Evolutionary conservation across 2,113 vertebrate genomes (phyloP).

Genomic region (Amphilophus citrinellus): DNA sequence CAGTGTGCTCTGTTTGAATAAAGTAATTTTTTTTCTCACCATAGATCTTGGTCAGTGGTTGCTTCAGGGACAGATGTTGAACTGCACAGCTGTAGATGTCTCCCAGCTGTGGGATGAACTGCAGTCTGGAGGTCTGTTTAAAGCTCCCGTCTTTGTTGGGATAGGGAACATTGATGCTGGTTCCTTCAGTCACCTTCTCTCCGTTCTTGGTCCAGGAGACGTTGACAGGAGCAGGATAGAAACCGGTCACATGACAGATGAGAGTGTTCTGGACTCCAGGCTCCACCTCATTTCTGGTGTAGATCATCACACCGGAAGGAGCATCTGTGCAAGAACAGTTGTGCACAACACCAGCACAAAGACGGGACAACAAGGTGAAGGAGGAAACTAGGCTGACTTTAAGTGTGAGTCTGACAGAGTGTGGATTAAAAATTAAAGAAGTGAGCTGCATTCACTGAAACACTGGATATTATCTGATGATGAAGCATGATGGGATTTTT

Average conservation of each 20-base stretch:
- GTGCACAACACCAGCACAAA: too few species aligned
- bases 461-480: too few species aligned
- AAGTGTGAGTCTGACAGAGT: too few species aligned
- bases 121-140: conserved; percentile 79
- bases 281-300: conserved; percentile 41
- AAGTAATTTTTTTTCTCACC: conserved; percentile 63
- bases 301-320: conserved; percentile 69
- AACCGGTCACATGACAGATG: conserved; percentile 77
- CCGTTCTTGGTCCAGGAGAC: conserved; percentile 81
- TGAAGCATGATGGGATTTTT: too few species aligned
- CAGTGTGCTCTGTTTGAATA: accelerated
- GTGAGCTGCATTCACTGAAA: too few species aligned
- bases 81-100: conserved; percentile 83
- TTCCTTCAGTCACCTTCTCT: conserved; percentile 55
- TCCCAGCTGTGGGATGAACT: conserved; percentile 70
- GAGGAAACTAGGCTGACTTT: too few species aligned
- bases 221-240: conserved; percentile 79
- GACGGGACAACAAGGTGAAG: too few species aligned
- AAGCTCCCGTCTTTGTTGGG: conserved; percentile 68
- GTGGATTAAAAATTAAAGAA: too few species aligned
- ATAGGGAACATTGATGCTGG: conserved; percentile 67
- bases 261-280: conserved; percentile 71
- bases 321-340: conserved; percentile 47
- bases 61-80: conserved; percentile 63
- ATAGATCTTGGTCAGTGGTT: conserved; percentile 65